A percentile compares a stretch with the other conserved stretches of the same genome.
Conservation (phyloP, 2,797 vertebrate species). For the Tympanoctomys barrerae region DNA sequence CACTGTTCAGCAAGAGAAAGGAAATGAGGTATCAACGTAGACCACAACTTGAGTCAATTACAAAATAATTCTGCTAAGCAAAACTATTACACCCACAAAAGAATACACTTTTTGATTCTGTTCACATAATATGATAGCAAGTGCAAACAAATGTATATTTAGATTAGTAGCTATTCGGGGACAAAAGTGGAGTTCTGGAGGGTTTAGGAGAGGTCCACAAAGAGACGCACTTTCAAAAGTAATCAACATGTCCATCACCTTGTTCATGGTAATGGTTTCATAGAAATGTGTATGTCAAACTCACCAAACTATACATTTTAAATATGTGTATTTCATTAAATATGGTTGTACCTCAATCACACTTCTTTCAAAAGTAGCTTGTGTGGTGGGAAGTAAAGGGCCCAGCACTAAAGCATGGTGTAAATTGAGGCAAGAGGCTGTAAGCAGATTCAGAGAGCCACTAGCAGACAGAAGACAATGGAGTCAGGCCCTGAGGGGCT, state of each 20-base stretch:
- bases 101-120: fast-evolving
- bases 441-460: background rate
- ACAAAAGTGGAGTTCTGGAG: fast-evolving
- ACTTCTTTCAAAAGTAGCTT: background rate
- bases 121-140: background rate
- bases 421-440: fast-evolving
- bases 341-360: too few relatives aligned
- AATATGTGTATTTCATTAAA: background rate
- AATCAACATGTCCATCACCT: fast-evolving
- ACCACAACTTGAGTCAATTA: fast-evolving
- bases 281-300: background rate
- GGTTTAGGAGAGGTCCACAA: fast-evolving
- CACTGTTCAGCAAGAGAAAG: background rate
- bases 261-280: background rate
- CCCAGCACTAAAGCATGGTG: background rate
- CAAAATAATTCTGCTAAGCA: too few relatives aligned
- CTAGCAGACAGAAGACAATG: fast-evolving
- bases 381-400: background rate
- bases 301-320: background rate
- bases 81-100: background rate
- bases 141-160: fast-evolving
- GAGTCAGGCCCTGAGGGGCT: fast-evolving
- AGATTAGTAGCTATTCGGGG: too few relatives aligned
- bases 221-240: background rate
- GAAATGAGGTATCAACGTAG: fast-evolving